phyloP scores from a whole-genome alignment of 1,140 invertebrate genomes.

The Colletes gigas region DNA sequence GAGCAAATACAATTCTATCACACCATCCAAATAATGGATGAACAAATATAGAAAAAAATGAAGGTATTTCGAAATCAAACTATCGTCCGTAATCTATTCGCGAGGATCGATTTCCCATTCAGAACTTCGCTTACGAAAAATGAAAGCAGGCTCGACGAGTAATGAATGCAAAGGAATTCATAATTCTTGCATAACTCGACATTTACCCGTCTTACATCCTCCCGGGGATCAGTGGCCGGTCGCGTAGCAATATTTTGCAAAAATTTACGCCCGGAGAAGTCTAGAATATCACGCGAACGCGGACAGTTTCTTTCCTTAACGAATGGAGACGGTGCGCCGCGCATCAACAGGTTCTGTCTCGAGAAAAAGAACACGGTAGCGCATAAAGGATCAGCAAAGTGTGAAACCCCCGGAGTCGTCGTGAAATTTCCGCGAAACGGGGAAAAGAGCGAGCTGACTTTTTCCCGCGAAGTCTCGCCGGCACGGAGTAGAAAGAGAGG shows the following conservation, averaged over 20 bases:
- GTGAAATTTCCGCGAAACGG: slow-evolving; percentile 6
- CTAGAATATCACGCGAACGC: too few relatives aligned
- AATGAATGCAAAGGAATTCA: background rate
- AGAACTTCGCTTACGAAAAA: slow-evolving; percentile 13
- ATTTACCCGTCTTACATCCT: background rate
- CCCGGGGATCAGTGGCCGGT: background rate
- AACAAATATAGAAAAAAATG: too few relatives aligned
- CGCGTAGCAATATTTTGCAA: slow-evolving; percentile 8
- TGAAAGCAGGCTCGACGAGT: slow-evolving; percentile 2
- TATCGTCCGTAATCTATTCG: slow-evolving; percentile 29
- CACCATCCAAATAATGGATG: too few relatives aligned
- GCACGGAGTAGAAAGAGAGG: background rate
- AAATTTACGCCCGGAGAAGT: background rate
- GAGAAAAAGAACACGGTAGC: slow-evolving; percentile 5
- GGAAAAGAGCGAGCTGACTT: background rate
- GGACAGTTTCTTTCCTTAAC: background rate
- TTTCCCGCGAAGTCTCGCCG: slow-evolving; percentile 24
- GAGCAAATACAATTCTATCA: background rate
- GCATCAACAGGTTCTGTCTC: background rate
- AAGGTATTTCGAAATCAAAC: background rate
- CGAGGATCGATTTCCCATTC: background rate
- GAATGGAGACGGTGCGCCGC: background rate
- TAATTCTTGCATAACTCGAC: slow-evolving; percentile 5
- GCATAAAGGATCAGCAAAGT: background rate
- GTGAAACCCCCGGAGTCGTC: slow-evolving; percentile 1